These are phyloP conservation scores for Saimiri boliviensis DNA, from an alignment of 2,113 vertebrate genomes.

Conservation along the genomic window DNA sequence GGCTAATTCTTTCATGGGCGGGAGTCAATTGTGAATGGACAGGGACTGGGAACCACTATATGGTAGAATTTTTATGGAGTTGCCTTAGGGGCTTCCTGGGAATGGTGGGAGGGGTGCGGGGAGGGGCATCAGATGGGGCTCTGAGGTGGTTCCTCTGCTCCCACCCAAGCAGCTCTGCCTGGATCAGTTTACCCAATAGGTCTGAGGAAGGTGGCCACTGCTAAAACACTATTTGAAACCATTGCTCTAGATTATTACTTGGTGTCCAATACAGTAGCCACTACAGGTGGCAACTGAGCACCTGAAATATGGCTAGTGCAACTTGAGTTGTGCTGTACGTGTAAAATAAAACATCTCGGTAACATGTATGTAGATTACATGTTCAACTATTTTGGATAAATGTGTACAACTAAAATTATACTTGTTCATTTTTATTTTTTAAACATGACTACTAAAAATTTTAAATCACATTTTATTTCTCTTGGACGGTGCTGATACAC, in stretches of 20 bases:
- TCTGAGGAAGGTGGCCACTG: neutral
- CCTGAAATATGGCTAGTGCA: neutral
- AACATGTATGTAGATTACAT: neutral
- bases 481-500: neutral
- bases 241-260: neutral
- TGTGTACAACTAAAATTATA: neutral
- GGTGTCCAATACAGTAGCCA: neutral
- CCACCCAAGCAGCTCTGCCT: neutral
- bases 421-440: neutral
- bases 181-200: neutral
- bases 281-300: neutral
- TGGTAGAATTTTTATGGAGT: neutral
- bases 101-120: no score
- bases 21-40: neutral
- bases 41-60: neutral
- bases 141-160: neutral
- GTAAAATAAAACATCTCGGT: neutral
- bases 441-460: neutral
- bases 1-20: neutral
- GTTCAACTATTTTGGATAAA: neutral
- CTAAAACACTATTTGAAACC: neutral
- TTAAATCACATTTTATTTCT: neutral
- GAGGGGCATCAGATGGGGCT: neutral
- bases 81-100: neutral
- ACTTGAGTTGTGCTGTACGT: neutral